These are phyloP conservation scores for Drosophila ananassae DNA, from an alignment of 1,140 invertebrate genomes.

Conservation along the genomic window DNA sequence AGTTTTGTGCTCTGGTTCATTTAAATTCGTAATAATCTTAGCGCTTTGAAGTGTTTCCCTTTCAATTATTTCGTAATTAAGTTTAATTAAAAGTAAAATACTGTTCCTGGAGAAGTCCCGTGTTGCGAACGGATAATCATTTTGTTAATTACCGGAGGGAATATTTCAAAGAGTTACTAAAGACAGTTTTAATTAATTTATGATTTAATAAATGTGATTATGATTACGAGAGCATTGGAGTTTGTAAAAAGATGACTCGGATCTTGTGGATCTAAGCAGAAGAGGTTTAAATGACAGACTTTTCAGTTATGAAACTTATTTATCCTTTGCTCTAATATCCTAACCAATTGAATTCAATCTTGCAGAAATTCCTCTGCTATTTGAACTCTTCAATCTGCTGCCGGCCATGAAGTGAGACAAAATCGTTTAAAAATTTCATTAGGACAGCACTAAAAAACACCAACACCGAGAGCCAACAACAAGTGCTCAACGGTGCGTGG, in stretches of 20 bases:
- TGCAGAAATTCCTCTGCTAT: slow-evolving; percentile 20
- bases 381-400: slow-evolving; percentile 34
- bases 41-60: slow-evolving; percentile 41
- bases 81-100: slow-evolving; percentile 27
- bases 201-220: background rate
- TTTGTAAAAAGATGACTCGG: too few relatives aligned
- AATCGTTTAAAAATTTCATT: slow-evolving; percentile 62
- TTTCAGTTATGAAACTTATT: background rate
- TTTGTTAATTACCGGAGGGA: background rate
- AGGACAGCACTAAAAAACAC: slow-evolving; percentile 46
- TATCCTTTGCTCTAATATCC: too few relatives aligned
- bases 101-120: background rate
- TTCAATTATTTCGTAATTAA: slow-evolving; percentile 48
- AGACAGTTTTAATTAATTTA: background rate
- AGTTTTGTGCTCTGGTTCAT: slow-evolving; percentile 6
- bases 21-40: slow-evolving; percentile 38
- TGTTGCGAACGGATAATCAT: background rate
- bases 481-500: slow-evolving; percentile 60
- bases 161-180: background rate
- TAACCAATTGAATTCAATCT: slow-evolving; percentile 10
- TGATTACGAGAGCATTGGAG: background rate
- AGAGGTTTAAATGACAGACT: too few relatives aligned
- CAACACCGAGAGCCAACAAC: slow-evolving; percentile 15
- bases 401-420: slow-evolving; percentile 32
- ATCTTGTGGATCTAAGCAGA: too few relatives aligned